phyloP scores from a whole-genome alignment of 2,888 invertebrate genomes.

The Myopa testacea region DNA sequence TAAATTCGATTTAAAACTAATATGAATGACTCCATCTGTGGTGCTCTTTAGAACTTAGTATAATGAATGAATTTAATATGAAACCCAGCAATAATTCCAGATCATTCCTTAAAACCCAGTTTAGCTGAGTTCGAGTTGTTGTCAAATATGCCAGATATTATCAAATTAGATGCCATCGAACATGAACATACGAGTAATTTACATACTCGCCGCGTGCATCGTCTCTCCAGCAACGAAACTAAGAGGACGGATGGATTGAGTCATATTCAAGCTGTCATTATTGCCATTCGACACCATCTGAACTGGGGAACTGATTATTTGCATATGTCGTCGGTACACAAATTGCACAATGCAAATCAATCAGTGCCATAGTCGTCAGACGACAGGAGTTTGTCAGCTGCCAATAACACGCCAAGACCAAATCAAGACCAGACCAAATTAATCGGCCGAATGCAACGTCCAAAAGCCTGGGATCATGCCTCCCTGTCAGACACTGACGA shows the following conservation, averaged over 20 bases:
- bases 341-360: slow-evolving; percentile 35
- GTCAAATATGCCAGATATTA: background rate
- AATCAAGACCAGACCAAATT: slow-evolving; percentile 6
- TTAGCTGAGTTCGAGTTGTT: background rate
- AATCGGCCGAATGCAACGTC: slow-evolving; percentile 10
- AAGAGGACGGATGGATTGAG: background rate
- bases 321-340: slow-evolving; percentile 11
- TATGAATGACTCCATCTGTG: background rate
- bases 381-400: slow-evolving; percentile 29
- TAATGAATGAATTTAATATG: slow-evolving; percentile 5
- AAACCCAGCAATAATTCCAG: background rate
- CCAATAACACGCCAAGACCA: slow-evolving; percentile 11
- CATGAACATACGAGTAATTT: background rate
- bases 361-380: slow-evolving; percentile 4
- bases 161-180: background rate
- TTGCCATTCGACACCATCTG: slow-evolving; percentile 20
- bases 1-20: background rate
- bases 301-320: background rate
- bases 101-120: no score
- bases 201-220: background rate
- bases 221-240: background rate
- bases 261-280: slow-evolving; percentile 27
- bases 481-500: background rate
- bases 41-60: background rate
- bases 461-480: background rate